Evolutionary conservation across 2,113 vertebrate species (phyloP).

Genomic region (Poeciliopsis occidentalis): DNA sequence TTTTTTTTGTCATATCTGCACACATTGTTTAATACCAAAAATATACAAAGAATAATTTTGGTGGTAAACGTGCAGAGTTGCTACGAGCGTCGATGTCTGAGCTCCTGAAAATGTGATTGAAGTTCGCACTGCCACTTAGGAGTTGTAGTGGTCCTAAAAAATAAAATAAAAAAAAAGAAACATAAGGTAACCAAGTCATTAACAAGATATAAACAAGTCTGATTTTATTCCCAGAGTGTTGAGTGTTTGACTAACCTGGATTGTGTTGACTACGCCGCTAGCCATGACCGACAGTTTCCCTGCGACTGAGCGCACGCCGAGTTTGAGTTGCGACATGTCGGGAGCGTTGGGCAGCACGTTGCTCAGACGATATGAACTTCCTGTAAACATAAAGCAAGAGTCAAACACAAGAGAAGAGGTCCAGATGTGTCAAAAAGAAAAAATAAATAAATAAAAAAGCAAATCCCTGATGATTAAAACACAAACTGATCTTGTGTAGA

Average conservation of each 20-base stretch:
- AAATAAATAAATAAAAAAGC: too few species aligned
- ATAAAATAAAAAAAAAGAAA: conserved; percentile 18
- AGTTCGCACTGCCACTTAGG: conserved; percentile 53
- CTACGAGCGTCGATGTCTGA: conserved; percentile 6
- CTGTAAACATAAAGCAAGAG: conserved; percentile 56
- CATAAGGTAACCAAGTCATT: neutral
- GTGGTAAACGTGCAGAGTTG: conserved; percentile 9
- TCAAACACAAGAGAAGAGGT: neutral
- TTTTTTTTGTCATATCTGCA: neutral
- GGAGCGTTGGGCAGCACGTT: conserved; percentile 88
- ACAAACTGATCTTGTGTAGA: too few species aligned
- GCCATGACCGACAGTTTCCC: conserved; percentile 95
- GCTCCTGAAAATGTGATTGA: conserved; percentile 22
- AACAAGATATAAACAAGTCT: neutral
- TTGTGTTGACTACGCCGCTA: conserved; percentile 91
- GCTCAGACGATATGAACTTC: conserved; percentile 83
- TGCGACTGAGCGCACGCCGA: conserved; percentile 90
- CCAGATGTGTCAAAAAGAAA: too few species aligned
- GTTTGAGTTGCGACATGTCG: conserved; percentile 93
- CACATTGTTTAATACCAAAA: conserved; percentile 38
- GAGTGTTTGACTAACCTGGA: conserved; percentile 85
- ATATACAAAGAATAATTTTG: conserved; percentile 13
- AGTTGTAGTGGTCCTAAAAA: conserved; percentile 79
- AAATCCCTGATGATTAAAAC: too few species aligned
- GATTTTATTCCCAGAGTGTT: neutral